Conservation (phyloP, 2,888 invertebrate species). For the Himalopsyche kuldschensis region DNA sequence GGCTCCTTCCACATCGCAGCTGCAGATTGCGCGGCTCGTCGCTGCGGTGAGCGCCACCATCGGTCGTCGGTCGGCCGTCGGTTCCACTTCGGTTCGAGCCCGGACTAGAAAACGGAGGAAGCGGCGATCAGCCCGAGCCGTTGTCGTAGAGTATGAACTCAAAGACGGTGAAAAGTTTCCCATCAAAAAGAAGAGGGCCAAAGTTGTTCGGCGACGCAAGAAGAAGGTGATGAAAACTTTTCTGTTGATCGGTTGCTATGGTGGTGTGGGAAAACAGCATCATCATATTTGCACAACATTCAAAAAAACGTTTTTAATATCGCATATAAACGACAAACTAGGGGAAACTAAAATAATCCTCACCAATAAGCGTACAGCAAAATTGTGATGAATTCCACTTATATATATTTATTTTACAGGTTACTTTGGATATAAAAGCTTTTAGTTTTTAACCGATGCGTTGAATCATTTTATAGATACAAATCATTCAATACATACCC, state of each 20-base stretch:
- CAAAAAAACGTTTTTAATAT: no score
- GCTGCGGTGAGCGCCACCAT: slow-evolving; percentile 40
- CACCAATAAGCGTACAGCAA: no score
- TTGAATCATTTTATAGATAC: no score
- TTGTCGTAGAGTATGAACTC: slow-evolving; percentile 68
- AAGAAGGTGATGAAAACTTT: neutral
- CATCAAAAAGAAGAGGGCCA: slow-evolving; percentile 52
- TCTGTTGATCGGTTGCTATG: neutral
- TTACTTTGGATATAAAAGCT: no score
- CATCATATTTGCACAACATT: no score
- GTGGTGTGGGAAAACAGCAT: neutral
- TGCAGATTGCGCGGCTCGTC: slow-evolving; percentile 26
- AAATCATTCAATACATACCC: no score
- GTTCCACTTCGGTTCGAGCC: slow-evolving; percentile 29
- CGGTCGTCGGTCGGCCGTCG: slow-evolving; percentile 40
- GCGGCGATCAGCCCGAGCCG: slow-evolving; percentile 59
- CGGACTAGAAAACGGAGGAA: slow-evolving; percentile 45
- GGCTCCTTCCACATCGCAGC: neutral
- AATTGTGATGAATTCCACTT: no score
- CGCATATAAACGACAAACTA: no score
- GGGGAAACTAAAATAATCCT: no score
- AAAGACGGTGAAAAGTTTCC: slow-evolving; percentile 66
- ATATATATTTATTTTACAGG: no score
- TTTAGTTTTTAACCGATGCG: no score
- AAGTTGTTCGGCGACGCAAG: slow-evolving; percentile 44